These are phyloP conservation scores for Pelochelys cantorii DNA, from an alignment of 2,797 vertebrate genomes.

Conservation along the genomic window DNA sequence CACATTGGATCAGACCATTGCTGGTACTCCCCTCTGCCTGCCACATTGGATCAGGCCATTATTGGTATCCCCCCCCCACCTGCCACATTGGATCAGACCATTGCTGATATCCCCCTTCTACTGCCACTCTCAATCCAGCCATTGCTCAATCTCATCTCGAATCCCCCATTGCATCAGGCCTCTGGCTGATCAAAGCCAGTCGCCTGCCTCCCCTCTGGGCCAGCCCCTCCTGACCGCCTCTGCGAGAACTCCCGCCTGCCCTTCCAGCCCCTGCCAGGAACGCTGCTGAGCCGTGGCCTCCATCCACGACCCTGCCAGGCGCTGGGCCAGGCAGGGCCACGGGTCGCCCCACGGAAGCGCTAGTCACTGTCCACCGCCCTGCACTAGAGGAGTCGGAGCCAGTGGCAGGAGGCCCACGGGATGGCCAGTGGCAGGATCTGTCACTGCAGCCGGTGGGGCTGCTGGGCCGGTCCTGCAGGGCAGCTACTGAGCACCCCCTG, in stretches of 20 bases:
- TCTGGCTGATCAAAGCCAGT: too few relatives aligned
- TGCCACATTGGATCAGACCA: not conserved
- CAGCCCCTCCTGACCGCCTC: too few relatives aligned
- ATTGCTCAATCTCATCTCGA: not conserved
- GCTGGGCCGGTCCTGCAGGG: not conserved
- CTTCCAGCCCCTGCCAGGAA: not conserved
- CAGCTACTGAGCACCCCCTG: not conserved
- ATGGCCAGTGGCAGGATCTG: not conserved
- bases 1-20: not conserved
- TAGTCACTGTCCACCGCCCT: not conserved
- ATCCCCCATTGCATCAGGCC: not conserved
- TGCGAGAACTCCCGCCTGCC: too few relatives aligned
- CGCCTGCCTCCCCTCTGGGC: not conserved
- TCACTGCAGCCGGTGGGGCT: not conserved
- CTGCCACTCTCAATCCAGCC: not conserved
- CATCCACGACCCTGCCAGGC: not conserved
- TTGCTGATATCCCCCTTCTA: not conserved
- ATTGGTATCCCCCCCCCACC: too few relatives aligned
- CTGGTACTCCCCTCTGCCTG: too few relatives aligned
- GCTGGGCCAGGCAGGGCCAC: not conserved
- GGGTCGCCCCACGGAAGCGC: not conserved
- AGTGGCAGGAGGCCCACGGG: not conserved
- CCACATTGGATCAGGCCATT: not conserved
- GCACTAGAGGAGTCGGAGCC: not conserved
- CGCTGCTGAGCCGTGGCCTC: not conserved